Conservation (phyloP, 2,113 vertebrate genomes). For the Siniperca knerii region DNA sequence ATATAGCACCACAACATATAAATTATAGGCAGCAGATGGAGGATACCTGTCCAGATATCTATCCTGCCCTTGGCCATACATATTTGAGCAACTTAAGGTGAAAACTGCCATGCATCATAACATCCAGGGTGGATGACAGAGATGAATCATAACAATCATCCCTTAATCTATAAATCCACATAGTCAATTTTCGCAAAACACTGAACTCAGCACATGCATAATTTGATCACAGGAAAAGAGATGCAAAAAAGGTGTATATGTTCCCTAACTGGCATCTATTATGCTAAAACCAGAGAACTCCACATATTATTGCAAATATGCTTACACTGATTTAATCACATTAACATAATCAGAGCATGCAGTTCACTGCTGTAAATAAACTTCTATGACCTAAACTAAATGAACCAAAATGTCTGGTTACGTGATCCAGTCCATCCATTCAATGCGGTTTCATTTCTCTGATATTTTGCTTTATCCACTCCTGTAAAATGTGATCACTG, state of each 20-base stretch:
- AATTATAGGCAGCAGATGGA: constrained; percentile 20
- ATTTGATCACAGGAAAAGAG: not conserved
- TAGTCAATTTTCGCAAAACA: not conserved
- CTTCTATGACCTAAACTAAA: not conserved
- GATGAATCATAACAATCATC: constrained; percentile 5
- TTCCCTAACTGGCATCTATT: not conserved
- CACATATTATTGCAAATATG: not conserved
- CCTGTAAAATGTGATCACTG: not conserved
- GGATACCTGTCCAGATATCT: not conserved
- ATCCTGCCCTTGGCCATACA: not conserved
- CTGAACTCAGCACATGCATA: not conserved
- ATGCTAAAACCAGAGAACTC: not conserved
- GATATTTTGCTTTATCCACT: constrained; percentile 14
- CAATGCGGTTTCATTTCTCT: not conserved
- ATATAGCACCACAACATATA: not conserved
- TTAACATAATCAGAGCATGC: constrained; percentile 14
- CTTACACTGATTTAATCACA: constrained; percentile 13
- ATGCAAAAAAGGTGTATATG: not conserved
- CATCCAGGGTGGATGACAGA: constrained; percentile 3
- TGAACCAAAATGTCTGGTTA: not conserved
- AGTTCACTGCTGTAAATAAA: constrained; percentile 13
- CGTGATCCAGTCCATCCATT: not conserved
- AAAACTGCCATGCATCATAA: constrained; percentile 1
- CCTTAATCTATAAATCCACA: constrained; percentile 2
- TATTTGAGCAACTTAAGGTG: not conserved